phyloP scores from a whole-genome alignment of 2,888 invertebrate genomes.

The Hemicrepidius hirtus region DNA sequence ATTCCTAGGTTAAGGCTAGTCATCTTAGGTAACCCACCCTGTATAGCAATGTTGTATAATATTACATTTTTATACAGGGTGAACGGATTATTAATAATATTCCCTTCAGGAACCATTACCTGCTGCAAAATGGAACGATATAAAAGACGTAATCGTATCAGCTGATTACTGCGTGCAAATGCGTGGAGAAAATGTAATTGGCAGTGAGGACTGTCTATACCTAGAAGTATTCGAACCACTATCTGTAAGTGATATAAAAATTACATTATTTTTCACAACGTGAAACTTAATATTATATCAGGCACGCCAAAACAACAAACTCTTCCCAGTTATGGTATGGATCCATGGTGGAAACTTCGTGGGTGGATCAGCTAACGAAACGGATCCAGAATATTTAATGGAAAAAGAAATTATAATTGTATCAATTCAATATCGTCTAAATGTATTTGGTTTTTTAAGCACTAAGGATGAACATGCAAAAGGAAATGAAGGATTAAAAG shows the following conservation, averaged over 20 bases:
- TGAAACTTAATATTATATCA: no score
- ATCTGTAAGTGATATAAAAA: slow-evolving; percentile 2
- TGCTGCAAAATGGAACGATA: slow-evolving; percentile 19
- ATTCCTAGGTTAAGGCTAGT: no score
- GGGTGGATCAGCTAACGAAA: slow-evolving; percentile 48
- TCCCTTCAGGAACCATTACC: slow-evolving; percentile 33
- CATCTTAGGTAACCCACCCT: no score
- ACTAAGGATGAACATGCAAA: slow-evolving; percentile 55
- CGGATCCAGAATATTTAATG: slow-evolving; percentile 57
- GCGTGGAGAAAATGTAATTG: slow-evolving; percentile 30
- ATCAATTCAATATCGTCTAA: slow-evolving; percentile 43
- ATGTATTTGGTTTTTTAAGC: slow-evolving; percentile 57
- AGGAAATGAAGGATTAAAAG: slow-evolving; percentile 57
- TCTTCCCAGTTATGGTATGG: slow-evolving; percentile 59
- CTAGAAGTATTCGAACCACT: slow-evolving; percentile 38
- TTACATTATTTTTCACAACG: no score
- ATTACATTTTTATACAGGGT: no score
- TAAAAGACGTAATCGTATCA: slow-evolving; percentile 16
- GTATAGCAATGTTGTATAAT: no score
- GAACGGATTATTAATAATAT: no score
- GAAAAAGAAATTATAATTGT: slow-evolving; percentile 58
- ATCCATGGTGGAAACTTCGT: slow-evolving; percentile 60
- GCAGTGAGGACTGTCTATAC: slow-evolving; percentile 46
- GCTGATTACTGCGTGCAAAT: slow-evolving; percentile 31
- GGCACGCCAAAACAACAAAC: slow-evolving; percentile 5